phyloP scores from a whole-genome alignment of 2,797 vertebrate species.

The Chelon labrosus region DNA sequence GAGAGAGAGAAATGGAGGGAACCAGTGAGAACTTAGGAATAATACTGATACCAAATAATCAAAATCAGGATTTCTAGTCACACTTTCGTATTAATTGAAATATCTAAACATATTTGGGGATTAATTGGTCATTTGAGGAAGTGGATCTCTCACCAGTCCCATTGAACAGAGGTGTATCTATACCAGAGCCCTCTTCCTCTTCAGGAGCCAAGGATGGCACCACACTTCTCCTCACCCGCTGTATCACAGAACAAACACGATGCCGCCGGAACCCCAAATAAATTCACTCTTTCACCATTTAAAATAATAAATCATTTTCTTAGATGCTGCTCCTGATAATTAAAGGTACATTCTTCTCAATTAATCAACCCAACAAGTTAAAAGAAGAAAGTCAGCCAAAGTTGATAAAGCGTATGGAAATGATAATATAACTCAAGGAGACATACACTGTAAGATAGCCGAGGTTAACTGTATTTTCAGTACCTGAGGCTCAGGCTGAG shows the following conservation, averaged over 20 bases:
- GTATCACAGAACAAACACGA: constrained; percentile 9
- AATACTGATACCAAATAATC: neutral
- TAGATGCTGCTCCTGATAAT: too few relatives aligned
- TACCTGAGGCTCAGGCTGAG: constrained; percentile 39
- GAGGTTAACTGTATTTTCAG: neutral
- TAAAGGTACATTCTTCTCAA: too few relatives aligned
- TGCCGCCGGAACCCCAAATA: neutral
- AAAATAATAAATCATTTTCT: neutral
- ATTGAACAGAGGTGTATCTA: constrained; percentile 36
- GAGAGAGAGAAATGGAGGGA: too few relatives aligned
- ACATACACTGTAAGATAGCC: neutral
- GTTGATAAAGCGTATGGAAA: too few relatives aligned
- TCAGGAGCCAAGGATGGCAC: neutral
- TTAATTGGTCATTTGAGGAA: neutral
- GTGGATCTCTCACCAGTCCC: constrained; percentile 44
- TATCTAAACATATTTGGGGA: too few relatives aligned
- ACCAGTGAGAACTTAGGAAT: too few relatives aligned
- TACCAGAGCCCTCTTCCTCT: constrained; percentile 64
- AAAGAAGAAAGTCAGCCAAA: neutral
- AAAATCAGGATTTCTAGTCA: neutral
- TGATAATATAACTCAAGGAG: neutral
- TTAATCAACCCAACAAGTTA: too few relatives aligned
- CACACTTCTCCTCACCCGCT: constrained; percentile 62
- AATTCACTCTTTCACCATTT: neutral
- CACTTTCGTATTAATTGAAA: neutral